Base-by-base conservation (phyloP, 2,113 vertebrate genomes). In the Datnioides undecimradiatus region DNA sequence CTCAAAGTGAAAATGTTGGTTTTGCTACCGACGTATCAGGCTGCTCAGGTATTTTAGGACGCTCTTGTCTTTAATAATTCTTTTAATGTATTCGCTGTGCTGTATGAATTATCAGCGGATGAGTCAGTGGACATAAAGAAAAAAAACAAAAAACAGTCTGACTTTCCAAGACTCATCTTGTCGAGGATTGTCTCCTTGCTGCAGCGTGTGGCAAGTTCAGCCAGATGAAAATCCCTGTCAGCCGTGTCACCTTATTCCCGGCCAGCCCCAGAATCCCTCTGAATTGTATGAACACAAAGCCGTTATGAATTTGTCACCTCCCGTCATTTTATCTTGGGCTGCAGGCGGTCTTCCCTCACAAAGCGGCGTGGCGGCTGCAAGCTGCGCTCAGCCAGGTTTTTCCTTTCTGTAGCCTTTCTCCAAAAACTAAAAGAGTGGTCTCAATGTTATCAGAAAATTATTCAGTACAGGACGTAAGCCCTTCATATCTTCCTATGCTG, bases 401-500 rank as follows among this genome's bases (percentile, higher is more conserved):
- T 72, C 55, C 62, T 80, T 67, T 66, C 74, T 76, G 17, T 40
- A 54, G 45, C 74, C 66, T 70, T 76, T 76, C 77, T 71, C 77
- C 51, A 67, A 68, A 90, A 88, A 64, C 77, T 74, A 86, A 87
- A 86, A 78, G 74, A 84, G 80, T 65, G 64, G 68, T 88, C 81
- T 94, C 87, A 91, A 92, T 94, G 93, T 94, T 94, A 95, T 95
- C 95, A 91, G 92, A 90, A 92, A 94, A 92, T 94, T 87, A 90
- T 91, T 86, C 86, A 73, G 77, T 64, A 64, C 70, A 83, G 82
- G 76, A 88, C 69, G 31, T 86, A 90, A 88, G 83, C 29, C 41
- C 40, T 41, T 76, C 88, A 77, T 92, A 94, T 94, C 89, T 76
- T 51, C 48, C 62, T 71, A 76, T 70, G 82, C 87, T 93, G 85